phyloP scores from a whole-genome alignment of 53 echinoderm and acorn worm species.

The Stichopus horrens region DNA sequence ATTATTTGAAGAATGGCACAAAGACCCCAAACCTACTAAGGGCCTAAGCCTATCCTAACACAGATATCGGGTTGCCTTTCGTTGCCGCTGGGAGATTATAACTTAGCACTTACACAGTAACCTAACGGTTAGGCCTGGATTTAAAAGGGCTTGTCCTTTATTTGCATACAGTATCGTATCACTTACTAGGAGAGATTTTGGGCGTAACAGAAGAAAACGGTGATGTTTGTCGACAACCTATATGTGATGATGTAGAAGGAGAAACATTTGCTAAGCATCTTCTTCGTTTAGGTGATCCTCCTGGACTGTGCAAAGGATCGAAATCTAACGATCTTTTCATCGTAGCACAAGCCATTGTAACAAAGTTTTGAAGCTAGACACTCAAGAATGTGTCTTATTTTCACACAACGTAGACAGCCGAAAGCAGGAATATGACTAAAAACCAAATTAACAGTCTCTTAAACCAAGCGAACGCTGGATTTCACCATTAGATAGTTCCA shows the following conservation, averaged over 20 bases:
- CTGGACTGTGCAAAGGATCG: slow-evolving; percentile 95
- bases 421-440: not conserved
- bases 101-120: too few relatives aligned
- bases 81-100: too few relatives aligned
- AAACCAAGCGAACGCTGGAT: not conserved
- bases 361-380: slow-evolving; percentile 1
- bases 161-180: not conserved
- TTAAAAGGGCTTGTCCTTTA: slow-evolving; percentile 8
- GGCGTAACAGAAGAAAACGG: slow-evolving; percentile 91
- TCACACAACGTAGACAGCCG: not conserved
- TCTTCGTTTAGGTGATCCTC: slow-evolving; percentile 88
- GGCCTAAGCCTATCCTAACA: too few relatives aligned
- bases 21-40: too few relatives aligned
- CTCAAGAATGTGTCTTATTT: slow-evolving; percentile 11
- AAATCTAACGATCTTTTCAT: slow-evolving; percentile 99
- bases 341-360: slow-evolving; percentile 98
- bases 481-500: not conserved
- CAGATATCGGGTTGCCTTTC: too few relatives aligned
- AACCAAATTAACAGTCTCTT: not conserved
- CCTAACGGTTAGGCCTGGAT: not conserved
- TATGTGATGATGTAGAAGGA: slow-evolving; percentile 81
- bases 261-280: slow-evolving; percentile 86
- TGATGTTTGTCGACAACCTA: slow-evolving; percentile 83
- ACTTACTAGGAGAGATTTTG: slow-evolving; percentile 83
- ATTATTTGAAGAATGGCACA: too few relatives aligned